A percentile compares a stretch with the other conserved stretches of the same genome.
phyloP scores from a whole-genome alignment of 2,113 vertebrate genomes.

The Sclerurus mexicanus region DNA sequence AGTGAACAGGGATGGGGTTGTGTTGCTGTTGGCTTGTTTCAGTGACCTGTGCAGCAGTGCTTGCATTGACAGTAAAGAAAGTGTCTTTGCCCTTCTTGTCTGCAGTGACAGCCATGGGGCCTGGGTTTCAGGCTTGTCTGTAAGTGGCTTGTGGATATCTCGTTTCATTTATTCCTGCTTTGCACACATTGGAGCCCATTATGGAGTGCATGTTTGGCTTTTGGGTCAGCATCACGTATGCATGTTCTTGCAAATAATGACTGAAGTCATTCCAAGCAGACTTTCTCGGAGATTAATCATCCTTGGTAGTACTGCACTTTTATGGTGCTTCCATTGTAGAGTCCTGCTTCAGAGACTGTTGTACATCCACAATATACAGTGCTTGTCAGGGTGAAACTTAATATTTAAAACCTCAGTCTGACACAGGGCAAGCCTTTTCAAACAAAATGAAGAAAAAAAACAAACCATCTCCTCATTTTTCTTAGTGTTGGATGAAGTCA shows the following conservation, averaged over 20 bases:
- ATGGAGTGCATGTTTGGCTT: background rate
- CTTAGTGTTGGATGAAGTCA: background rate
- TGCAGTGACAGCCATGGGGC: background rate
- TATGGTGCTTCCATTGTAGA: background rate
- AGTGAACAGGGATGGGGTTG: background rate
- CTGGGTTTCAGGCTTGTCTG: background rate
- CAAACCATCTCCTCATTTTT: background rate
- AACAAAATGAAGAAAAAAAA: background rate
- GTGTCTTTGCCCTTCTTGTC: background rate
- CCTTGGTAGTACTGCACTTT: accelerated
- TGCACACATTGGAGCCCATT: background rate
- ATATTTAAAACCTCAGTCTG: background rate
- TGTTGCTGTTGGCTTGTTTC: background rate
- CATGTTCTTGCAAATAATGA: background rate
- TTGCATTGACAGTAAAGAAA: background rate
- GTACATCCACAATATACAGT: background rate
- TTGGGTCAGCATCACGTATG: background rate
- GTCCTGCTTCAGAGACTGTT: background rate
- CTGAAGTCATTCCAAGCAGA: background rate
- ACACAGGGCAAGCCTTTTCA: background rate
- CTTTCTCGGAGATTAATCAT: background rate
- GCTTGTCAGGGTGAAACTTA: background rate
- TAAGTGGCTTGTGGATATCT: background rate
- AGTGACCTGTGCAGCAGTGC: background rate
- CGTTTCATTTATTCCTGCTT: background rate